A percentile compares a stretch with the other conserved stretches of the same genome.
Evolutionary conservation across 35 echinoderm and acorn worm genomes (phyloP).

Genomic region (Amphiura filiformis): DNA sequence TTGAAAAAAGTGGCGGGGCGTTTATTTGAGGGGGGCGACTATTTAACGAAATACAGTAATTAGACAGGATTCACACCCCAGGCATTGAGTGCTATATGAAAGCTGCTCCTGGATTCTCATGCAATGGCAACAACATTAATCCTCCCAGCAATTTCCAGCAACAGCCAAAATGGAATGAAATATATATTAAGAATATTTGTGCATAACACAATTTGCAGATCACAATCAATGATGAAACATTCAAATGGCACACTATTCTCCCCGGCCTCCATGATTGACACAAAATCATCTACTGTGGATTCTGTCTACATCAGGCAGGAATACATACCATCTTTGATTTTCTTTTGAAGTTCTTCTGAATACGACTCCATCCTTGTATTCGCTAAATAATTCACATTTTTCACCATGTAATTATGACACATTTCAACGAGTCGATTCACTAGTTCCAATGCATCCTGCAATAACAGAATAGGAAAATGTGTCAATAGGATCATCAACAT

Average conservation of each 20-base stretch:
- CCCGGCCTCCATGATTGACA: neutral
- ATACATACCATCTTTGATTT: neutral
- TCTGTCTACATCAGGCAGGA: neutral
- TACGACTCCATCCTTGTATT: neutral
- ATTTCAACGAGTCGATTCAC: neutral
- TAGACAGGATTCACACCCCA: too few species aligned
- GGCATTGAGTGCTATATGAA: too few species aligned
- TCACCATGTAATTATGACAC: neutral
- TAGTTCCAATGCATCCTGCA: neutral
- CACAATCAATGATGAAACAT: neutral
- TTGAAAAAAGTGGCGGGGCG: too few species aligned
- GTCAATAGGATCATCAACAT: too few species aligned
- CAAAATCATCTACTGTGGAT: neutral
- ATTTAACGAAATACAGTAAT: too few species aligned
- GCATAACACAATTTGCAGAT: neutral
- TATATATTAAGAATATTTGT: neutral
- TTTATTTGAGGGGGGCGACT: too few species aligned
- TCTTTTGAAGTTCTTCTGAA: neutral
- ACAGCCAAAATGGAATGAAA: neutral
- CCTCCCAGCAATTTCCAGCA: neutral
- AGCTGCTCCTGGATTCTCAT: neutral
- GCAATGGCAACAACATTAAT: neutral
- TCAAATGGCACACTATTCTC: neutral
- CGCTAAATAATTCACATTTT: neutral
- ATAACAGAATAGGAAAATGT: neutral